A percentile compares a stretch with the other conserved stretches of the same genome.
Evolutionary conservation across 2,113 vertebrate species (phyloP).

Genomic region (Xenopus laevis): DNA sequence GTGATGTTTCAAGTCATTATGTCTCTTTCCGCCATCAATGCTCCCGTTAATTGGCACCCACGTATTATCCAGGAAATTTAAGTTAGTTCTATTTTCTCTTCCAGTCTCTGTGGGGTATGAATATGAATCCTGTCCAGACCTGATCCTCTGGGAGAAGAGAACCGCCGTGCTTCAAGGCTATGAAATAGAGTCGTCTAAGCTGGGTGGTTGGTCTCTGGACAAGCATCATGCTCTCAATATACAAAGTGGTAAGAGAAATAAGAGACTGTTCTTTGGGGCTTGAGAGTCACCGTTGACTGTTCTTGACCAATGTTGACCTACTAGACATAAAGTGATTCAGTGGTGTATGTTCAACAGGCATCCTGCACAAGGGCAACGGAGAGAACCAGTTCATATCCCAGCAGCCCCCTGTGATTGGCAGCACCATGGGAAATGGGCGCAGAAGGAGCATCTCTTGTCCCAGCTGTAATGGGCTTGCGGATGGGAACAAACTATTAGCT

Average conservation of each 20-base stretch:
- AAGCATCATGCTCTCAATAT: constrained; percentile 95
- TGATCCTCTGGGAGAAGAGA: constrained; percentile 97
- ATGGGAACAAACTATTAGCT: constrained; percentile 95
- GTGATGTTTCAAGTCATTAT: constrained; percentile 32
- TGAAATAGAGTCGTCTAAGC: constrained; percentile 87
- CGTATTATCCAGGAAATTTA: neutral
- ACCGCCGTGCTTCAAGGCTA: constrained; percentile 91
- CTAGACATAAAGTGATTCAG: too few relatives aligned
- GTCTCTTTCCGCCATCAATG: too few relatives aligned
- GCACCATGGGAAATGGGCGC: constrained; percentile 94
- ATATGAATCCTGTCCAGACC: constrained; percentile 94
- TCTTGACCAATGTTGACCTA: too few relatives aligned
- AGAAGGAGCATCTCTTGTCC: constrained; percentile 95
- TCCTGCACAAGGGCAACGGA: constrained; percentile 94
- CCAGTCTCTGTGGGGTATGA: constrained; percentile 94
- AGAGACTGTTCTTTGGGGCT: too few relatives aligned
- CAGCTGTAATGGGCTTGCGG: constrained; percentile 94
- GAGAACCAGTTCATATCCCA: constrained; percentile 97
- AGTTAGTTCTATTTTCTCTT: neutral
- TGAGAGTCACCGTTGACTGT: too few relatives aligned
- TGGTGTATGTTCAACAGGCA: constrained; percentile 65
- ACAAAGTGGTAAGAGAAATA: constrained; percentile 80
- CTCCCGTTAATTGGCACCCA: too few relatives aligned
- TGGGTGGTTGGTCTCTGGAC: constrained; percentile 92
- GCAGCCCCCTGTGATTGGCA: constrained; percentile 93